Percentiles rank a stretch among this genome's conserved stretches.
These are phyloP conservation scores for Uropetala carovei DNA, from an alignment of 2,888 invertebrate genomes.

Conservation along the genomic window DNA sequence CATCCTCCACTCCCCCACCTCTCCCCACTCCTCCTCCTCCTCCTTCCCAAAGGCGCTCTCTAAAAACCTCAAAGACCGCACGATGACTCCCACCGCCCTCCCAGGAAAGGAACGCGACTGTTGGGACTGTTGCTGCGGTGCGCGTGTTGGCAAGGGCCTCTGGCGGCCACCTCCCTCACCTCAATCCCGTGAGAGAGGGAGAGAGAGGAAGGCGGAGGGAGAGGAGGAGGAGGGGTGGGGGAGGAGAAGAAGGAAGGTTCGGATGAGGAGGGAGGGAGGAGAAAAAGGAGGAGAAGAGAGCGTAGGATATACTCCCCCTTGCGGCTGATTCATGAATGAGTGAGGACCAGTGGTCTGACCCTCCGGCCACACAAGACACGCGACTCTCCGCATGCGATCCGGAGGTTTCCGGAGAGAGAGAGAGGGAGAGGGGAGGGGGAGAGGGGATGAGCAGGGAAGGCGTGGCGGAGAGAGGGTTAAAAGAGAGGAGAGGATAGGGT, in stretches of 20 bases:
- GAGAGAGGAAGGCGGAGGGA: neutral
- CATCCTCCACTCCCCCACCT: neutral
- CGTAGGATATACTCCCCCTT: constrained; percentile 18
- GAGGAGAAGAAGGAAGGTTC: neutral
- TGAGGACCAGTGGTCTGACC: constrained; percentile 60
- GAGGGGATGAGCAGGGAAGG: neutral
- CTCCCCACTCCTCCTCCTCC: neutral
- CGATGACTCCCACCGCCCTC: neutral
- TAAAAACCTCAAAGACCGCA: constrained; percentile 49
- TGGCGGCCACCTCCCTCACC: neutral
- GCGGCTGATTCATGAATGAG: constrained; percentile 61
- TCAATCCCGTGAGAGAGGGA: neutral
- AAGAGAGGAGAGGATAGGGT: neutral
- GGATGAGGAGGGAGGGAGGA: neutral
- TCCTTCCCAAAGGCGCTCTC: constrained; percentile 4
- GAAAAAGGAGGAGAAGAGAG: neutral
- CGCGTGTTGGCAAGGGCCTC: constrained; percentile 23
- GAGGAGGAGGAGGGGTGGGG: neutral
- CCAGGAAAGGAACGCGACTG: neutral
- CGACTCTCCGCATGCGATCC: constrained; percentile 54
- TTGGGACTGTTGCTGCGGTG: constrained; percentile 45
- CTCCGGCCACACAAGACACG: constrained; percentile 47
- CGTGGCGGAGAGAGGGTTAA: neutral
- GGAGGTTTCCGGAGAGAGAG: neutral
- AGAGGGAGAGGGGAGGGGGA: neutral